Base-by-base conservation (phyloP, 2,888 invertebrate species). In the Mesoligia furuncula region DNA sequence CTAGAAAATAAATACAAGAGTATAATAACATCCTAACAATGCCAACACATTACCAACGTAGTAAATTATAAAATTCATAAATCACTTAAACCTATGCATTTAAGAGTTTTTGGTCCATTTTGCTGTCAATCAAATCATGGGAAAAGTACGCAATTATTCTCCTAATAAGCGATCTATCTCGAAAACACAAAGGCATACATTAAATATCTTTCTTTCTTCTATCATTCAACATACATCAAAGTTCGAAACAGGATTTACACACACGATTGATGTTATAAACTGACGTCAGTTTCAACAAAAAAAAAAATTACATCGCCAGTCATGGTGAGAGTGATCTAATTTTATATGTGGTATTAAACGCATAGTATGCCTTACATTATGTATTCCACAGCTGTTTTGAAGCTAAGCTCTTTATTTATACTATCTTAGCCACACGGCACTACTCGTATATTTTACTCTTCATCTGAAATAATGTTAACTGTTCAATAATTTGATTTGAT, bases 321-420 rank as follows among this genome's bases (percentile, higher is more conserved):
- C 74, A 81, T 81, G 73, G 72, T 83, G 76, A 87, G 75, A 87
- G 76, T 88, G 85, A 85, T 87, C 84, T 84, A 79, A 85, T 78
- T 88, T 88, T 88, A 77, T 77, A 69, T 73, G 74, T 71, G 72
- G 77, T 77, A 80, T 86, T 84, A 81, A 84, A 77, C 74, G 79
- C 77, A 85, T 83, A 77, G 27, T 65, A 36, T 68, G 74, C 71
- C 66, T 80, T 51, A 73, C 75, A 70, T 83, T 78, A 77, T 81
- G 73, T 85, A 76, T 82, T 64, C 17, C 65, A 74, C 89, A 89
- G 88, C 86, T 88, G 89, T 81, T 87, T 85, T 76, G 65, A 75
- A 77, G 65, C 59, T 87, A 85, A 89, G 81, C 89, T 89, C 67
- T 85, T 87, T 88, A 87, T 88, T 89, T 87, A 85, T 71, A 73